phyloP scores from a whole-genome alignment of 35 echinoderm and acorn worm genomes.

The Ptychodera flava region DNA sequence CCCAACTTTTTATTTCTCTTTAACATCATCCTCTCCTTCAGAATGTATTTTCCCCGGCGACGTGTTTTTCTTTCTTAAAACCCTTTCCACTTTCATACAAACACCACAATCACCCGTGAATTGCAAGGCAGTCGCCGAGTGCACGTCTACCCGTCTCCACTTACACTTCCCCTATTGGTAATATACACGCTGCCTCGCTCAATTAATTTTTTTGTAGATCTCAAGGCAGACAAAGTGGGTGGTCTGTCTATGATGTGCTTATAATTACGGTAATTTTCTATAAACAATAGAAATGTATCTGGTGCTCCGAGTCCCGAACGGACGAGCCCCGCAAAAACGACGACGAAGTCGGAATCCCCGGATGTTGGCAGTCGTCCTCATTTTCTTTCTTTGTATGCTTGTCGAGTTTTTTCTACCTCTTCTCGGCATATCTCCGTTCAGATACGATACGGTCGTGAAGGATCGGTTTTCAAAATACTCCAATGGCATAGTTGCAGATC shows the following conservation, averaged over 20 bases:
- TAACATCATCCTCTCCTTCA: no score
- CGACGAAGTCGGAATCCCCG: not conserved
- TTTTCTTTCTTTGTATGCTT: no score
- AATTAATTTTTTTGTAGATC: not conserved
- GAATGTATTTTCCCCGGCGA: no score
- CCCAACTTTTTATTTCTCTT: no score
- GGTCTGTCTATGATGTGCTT: not conserved
- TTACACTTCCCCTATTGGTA: not conserved
- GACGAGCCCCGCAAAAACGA: not conserved
- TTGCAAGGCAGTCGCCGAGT: not conserved
- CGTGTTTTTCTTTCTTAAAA: no score
- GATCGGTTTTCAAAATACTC: not conserved
- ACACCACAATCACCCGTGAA: not conserved
- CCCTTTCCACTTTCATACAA: not conserved
- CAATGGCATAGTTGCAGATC: not conserved
- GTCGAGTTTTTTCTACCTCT: no score
- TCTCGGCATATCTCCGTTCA: no score
- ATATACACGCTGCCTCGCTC: not conserved
- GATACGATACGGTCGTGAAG: no score
- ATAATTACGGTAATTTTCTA: conserved; percentile 2
- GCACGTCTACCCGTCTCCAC: not conserved
- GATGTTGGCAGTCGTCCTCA: no score
- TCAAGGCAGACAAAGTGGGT: not conserved
- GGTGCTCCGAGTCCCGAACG: not conserved
- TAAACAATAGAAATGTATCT: not conserved